phyloP scores from a whole-genome alignment of 2,113 vertebrate genomes.

The Sander vitreus region DNA sequence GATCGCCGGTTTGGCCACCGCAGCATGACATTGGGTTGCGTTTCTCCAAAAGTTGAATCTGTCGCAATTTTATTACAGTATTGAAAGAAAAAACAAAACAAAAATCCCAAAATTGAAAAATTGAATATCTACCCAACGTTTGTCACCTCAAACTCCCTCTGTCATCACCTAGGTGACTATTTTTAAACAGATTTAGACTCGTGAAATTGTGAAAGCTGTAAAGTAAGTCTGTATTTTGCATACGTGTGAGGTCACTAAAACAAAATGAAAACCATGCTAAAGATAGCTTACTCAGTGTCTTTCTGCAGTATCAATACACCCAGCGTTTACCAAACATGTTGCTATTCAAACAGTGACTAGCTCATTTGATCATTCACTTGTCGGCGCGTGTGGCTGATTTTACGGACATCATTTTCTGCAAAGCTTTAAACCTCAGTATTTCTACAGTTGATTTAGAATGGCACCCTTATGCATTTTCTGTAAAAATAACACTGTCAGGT shows the following conservation, averaged over 20 bases:
- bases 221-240: neutral
- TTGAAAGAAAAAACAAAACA: too few relatives aligned
- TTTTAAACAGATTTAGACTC: neutral
- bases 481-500: slow-evolving; percentile 11
- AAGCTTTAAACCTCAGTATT: neutral
- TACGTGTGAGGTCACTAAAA: neutral
- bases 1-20: too few relatives aligned
- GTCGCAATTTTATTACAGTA: too few relatives aligned
- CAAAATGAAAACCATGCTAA: neutral
- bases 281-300: neutral
- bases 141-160: slow-evolving; percentile 17
- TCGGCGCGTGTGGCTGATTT: neutral
- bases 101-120: too few relatives aligned
- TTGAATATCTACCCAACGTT: too few relatives aligned
- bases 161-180: neutral
- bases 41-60: too few relatives aligned
- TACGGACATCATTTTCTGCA: neutral
- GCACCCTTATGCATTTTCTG: neutral
- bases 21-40: too few relatives aligned
- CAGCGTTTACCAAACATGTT: neutral
- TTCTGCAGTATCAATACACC: neutral
- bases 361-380: neutral
- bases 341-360: neutral
- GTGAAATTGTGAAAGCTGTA: neutral
- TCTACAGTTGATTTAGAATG: neutral